A percentile compares a stretch with the other conserved stretches of the same genome.
Evolutionary conservation across 2,888 invertebrate species (phyloP).

Genomic region (Drosophila picticornis): DNA sequence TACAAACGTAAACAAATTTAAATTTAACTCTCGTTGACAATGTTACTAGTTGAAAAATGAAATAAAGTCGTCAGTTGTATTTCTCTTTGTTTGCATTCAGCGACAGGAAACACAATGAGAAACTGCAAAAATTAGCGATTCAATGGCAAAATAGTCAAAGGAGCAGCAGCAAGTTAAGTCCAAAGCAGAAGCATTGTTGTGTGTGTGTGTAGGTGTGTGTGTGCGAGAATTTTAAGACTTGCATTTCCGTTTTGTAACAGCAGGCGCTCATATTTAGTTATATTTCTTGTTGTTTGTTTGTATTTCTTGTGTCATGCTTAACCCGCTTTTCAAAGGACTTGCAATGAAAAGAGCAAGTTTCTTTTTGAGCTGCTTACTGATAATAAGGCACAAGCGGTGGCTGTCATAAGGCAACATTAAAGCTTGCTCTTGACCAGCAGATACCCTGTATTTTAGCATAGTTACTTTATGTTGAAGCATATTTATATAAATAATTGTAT

Average conservation of each 20-base stretch:
- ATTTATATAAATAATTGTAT: background rate
- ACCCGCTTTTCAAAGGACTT: background rate
- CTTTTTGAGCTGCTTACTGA: slow-evolving; percentile 2
- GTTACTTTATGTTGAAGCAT: background rate
- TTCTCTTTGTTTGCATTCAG: background rate
- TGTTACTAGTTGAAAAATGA: slow-evolving; percentile 2
- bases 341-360: slow-evolving; percentile 3
- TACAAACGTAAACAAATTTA: background rate
- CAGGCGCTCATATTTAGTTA: slow-evolving; percentile 30
- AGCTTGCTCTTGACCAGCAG: background rate
- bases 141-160: slow-evolving; percentile 1
- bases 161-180: slow-evolving; percentile 6
- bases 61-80: background rate
- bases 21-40: background rate
- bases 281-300: background rate
- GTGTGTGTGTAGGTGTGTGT: background rate
- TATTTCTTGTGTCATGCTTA: background rate
- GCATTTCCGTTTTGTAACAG: slow-evolving; percentile 56
- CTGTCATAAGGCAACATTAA: background rate
- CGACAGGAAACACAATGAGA: background rate
- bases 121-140: slow-evolving; percentile 12
- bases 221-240: slow-evolving; percentile 6
- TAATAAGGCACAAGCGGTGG: background rate
- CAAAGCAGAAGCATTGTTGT: background rate
- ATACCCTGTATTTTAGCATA: background rate